These are phyloP conservation scores for Schizothorax lantsangensis DNA, from an alignment of 2,797 vertebrate genomes.

Conservation along the genomic window DNA sequence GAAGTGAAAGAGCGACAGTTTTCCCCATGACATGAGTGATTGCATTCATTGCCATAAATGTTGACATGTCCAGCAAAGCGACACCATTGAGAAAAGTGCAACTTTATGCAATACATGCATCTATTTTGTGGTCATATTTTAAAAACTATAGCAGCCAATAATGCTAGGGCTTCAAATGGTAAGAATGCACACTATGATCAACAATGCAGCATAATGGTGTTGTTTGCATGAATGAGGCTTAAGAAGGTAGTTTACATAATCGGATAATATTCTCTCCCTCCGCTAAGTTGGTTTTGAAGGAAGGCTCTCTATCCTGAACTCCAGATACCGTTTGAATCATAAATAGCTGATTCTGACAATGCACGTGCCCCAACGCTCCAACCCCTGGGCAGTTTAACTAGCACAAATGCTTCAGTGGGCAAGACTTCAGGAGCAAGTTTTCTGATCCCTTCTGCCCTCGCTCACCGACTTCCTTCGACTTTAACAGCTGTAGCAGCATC, in stretches of 20 bases:
- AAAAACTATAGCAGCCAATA: background rate
- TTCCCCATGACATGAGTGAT: background rate
- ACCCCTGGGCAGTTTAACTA: conserved; percentile 23
- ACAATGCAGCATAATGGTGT: background rate
- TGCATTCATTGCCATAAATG: background rate
- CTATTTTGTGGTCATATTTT: background rate
- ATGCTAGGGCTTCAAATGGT: background rate
- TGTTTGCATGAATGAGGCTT: background rate
- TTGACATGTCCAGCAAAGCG: background rate
- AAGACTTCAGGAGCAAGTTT: conserved; percentile 19
- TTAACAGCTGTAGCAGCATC: conserved; percentile 37
- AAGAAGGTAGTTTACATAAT: conserved; percentile 5
- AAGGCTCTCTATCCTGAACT: background rate
- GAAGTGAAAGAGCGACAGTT: background rate
- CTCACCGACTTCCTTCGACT: background rate
- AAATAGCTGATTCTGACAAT: background rate
- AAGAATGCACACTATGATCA: background rate
- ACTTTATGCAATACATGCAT: background rate
- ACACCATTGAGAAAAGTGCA: background rate
- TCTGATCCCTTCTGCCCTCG: conserved; percentile 10
- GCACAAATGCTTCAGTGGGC: conserved; percentile 32
- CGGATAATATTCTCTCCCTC: background rate
- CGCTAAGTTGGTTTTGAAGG: background rate
- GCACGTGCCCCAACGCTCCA: conserved; percentile 14
- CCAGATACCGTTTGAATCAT: conserved; percentile 1